These are phyloP conservation scores for Vanessa tameamea DNA, from an alignment of 1,140 invertebrate species.

Conservation along the genomic window DNA sequence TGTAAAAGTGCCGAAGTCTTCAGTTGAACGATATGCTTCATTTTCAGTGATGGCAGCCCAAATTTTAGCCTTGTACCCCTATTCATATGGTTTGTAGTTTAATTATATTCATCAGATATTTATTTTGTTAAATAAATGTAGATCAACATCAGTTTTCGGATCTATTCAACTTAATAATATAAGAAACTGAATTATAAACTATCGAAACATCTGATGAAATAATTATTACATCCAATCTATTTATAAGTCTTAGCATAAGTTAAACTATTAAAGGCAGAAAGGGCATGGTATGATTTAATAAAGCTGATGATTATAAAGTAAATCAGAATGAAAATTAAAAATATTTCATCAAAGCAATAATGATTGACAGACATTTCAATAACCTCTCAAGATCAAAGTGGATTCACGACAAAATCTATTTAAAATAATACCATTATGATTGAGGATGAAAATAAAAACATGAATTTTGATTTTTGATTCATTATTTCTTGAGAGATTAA, in stretches of 20 bases:
- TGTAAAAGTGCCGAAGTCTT: slow-evolving; percentile 75
- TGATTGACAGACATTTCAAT: not conserved
- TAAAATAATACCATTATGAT: too few relatives aligned
- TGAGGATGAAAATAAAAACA: too few relatives aligned
- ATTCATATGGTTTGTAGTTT: slow-evolving; percentile 22
- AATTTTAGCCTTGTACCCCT: slow-evolving; percentile 45
- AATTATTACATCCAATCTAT: slow-evolving; percentile 6
- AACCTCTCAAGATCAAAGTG: not conserved
- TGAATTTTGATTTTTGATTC: too few relatives aligned
- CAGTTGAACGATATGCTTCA: slow-evolving; percentile 77
- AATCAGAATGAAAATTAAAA: slow-evolving; percentile 12
- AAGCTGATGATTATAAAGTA: slow-evolving; percentile 19
- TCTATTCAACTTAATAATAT: too few relatives aligned
- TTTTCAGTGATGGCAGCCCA: slow-evolving; percentile 74
- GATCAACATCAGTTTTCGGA: too few relatives aligned
- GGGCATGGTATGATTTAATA: slow-evolving; percentile 6
- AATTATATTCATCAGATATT: slow-evolving; percentile 27
- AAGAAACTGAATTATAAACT: too few relatives aligned
- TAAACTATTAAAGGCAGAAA: slow-evolving; percentile 22
- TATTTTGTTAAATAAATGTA: not conserved
- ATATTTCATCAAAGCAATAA: slow-evolving; percentile 3
- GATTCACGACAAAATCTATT: not conserved
- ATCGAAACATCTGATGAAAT: slow-evolving; percentile 17
- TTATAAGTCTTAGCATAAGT: slow-evolving; percentile 21
- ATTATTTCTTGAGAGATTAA: not conserved